Percentiles rank a stretch among this genome's conserved stretches.
These are phyloP conservation scores for Albula goreensis DNA, from an alignment of 2,113 vertebrate genomes.

Conservation along the genomic window DNA sequence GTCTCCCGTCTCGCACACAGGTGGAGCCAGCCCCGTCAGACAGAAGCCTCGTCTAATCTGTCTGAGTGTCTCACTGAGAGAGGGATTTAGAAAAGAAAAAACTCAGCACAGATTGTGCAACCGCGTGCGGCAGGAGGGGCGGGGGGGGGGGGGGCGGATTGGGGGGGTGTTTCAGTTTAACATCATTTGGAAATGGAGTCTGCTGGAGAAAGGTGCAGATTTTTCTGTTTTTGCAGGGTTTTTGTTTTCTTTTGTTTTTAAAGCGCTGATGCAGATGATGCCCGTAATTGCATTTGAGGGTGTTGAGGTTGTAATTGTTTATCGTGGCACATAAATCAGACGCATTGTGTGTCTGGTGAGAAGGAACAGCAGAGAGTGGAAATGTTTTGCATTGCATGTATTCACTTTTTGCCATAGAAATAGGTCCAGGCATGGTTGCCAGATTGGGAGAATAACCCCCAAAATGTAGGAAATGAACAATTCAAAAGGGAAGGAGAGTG, in stretches of 20 bases:
- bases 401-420: neutral
- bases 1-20: neutral
- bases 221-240: too few relatives aligned
- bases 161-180: neutral
- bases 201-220: too few relatives aligned
- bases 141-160: too few relatives aligned
- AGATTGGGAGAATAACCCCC: neutral
- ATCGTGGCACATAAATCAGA: neutral
- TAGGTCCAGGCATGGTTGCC: neutral
- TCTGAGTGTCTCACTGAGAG: constrained; percentile 6
- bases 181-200: neutral
- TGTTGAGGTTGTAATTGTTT: neutral
- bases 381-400: neutral
- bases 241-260: neutral
- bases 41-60: constrained; percentile 16
- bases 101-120: constrained; percentile 4
- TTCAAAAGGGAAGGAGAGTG: neutral
- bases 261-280: neutral
- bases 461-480: neutral
- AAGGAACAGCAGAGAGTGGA: neutral
- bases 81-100: constrained; percentile 7
- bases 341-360: neutral
- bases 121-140: neutral
- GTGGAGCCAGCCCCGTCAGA: neutral
- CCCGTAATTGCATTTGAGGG: neutral